Evolutionary conservation across 2,113 vertebrate genomes (phyloP).

Genomic region (Hydrochoerus hydrochaeris): DNA sequence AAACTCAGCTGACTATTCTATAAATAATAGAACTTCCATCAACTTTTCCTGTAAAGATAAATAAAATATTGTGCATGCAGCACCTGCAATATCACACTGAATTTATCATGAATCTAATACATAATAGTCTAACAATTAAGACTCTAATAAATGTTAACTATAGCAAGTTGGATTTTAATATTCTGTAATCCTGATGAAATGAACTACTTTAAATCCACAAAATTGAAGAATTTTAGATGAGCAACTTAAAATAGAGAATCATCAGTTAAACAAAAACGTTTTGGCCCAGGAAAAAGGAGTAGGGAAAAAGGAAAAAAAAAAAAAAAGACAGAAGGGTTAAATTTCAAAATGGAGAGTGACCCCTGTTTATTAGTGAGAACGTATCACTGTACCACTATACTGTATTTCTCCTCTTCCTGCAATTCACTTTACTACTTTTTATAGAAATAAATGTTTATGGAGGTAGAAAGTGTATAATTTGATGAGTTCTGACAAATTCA

Average conservation of each 20-base stretch:
- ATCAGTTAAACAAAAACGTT: not conserved
- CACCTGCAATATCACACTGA: not conserved
- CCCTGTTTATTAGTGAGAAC: not conserved
- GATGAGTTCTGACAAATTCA: not conserved
- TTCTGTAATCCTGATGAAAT: not conserved
- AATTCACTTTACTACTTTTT: not conserved
- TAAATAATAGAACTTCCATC: not conserved
- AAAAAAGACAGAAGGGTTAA: not conserved
- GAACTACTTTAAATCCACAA: not conserved
- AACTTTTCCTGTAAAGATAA: not conserved
- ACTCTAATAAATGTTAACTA: conserved; percentile 16
- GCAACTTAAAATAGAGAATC: not conserved
- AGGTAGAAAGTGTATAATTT: not conserved
- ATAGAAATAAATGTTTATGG: not conserved
- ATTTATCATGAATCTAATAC: not conserved
- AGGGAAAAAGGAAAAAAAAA: not conserved
- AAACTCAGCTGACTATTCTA: not conserved
- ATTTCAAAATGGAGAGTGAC: not conserved
- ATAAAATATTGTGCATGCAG: not conserved
- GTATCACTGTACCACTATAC: not conserved
- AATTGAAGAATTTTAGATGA: not conserved
- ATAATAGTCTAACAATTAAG: not conserved
- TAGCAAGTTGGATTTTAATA: not conserved
- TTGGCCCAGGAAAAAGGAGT: not conserved
- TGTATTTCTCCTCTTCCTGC: not conserved